Evolutionary conservation across 1,140 invertebrate genomes (phyloP), one percentile per base, ranked within the genome.

Genomic region (Micrasema minimum): DNA sequence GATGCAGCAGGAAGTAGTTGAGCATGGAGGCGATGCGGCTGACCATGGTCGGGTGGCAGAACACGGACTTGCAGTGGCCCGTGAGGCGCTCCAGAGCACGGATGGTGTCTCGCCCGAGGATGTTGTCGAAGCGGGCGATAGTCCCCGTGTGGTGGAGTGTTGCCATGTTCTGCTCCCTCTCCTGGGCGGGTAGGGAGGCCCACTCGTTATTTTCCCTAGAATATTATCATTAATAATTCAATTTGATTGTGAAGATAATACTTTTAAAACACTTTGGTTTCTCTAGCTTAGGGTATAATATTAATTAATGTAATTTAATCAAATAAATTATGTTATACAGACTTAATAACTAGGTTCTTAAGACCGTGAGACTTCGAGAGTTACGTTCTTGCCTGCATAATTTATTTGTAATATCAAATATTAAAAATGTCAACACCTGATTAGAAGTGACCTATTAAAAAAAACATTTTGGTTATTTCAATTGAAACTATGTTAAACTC

Each of bases 1-100:
- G 84, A 81, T 96, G 90, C 16, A 93, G 80, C 6, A 99, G 82
- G 79, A 99, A 96, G 83, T 98, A 97, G 83, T 98, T 99, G 20
- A 99, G 86, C 96, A 98, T 98, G 11, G 92, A 88, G 4, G 95
- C 95, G 57, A 98, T 91, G 22, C 96, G 88, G 81, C 98, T 95
- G 0, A 97, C 94, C 86, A 99, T 92, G 9, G 94, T 93, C 7
- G 89, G 87, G 81, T 98, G 95, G 77, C 92, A 95, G 83, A 98
- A 97, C 20, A 97, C 93, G 2, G 90, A 90, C 61, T 90, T 91
- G 59, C 97, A 96, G 78, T 94, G 89, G 6, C 89, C 89, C 1
- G 95, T 96, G 22, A 98, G 81, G 75, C 93, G 89, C 74, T 93
- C 91, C 1, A 98, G 86, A 5, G 93, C 91, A 37, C 90, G 88